phyloP scores from a whole-genome alignment of 2,888 invertebrate species.

The Cheilosia scutellata region DNA sequence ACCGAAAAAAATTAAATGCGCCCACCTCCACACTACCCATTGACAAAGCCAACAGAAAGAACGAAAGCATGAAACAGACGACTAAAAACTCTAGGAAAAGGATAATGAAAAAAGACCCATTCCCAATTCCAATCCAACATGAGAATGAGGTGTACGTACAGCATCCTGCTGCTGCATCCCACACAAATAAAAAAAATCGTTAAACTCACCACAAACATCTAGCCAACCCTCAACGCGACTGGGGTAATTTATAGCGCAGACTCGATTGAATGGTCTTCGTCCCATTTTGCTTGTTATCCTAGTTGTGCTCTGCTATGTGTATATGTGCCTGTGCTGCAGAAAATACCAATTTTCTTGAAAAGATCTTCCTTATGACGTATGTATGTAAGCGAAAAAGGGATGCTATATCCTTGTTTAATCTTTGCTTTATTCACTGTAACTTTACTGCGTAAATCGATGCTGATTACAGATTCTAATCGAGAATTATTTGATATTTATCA shows the following conservation, averaged over 20 bases:
- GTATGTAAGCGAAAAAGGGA: slow-evolving; percentile 29
- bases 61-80: not conserved
- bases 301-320: slow-evolving; percentile 25
- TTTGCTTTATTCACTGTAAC: slow-evolving; percentile 12
- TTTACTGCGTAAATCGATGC: slow-evolving; percentile 20
- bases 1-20: not conserved
- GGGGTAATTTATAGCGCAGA: slow-evolving; percentile 83
- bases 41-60: slow-evolving; percentile 21
- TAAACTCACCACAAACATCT: slow-evolving; percentile 84
- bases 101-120: slow-evolving; percentile 13
- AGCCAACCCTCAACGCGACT: slow-evolving; percentile 84
- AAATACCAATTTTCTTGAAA: slow-evolving; percentile 9
- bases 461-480: slow-evolving; percentile 14
- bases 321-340: not conserved
- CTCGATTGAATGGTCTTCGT: slow-evolving; percentile 83
- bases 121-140: not conserved
- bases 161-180: slow-evolving; percentile 33
- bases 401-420: slow-evolving; percentile 49
- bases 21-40: not conserved
- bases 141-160: slow-evolving; percentile 2
- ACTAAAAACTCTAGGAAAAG: not conserved
- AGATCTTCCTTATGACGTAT: slow-evolving; percentile 17
- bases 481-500: not conserved
- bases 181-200: slow-evolving; percentile 7
- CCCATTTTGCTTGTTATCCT: slow-evolving; percentile 80